Base-by-base conservation (phyloP, 2,113 vertebrate species). In the Climacteris rufus region DNA sequence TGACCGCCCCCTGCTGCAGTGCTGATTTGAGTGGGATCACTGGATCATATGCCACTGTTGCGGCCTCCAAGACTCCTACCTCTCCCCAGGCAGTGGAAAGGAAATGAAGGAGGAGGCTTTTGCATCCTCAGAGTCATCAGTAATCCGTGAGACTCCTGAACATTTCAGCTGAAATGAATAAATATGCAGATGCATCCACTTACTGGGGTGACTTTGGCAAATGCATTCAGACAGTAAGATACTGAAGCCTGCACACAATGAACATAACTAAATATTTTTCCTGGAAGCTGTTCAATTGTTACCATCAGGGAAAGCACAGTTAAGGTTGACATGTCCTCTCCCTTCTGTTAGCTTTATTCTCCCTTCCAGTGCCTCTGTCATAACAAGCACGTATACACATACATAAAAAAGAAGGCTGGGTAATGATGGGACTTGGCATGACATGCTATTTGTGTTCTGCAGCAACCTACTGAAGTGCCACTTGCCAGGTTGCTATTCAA, bases 221-320 rank as follows among this genome's bases (percentile, higher is more conserved):
- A 53, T 33, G 18, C 23, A 9, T 75, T 87, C 69, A 64, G 64
- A 56, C 2, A 5, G 35, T 31, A n/a, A 89, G 45, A n/a, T 61
- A 45, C 76, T 30, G 49, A 74, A 84, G n/a, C 45, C 40, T 87
- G 85, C 56, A 61, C 61, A 81, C 64, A 60, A 27, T 35, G 71
- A 94, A 47, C 6, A 1, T 33, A 89, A 40, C 72, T 53, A 68
- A 90, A 64, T 96, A 68, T 93, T 95, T 96, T 94, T 90, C 18
- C 90, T 96, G 96, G 96, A 96, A 96, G 61, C 90, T 60, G 31
- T 94, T 96, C 85, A 93, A 0, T 94, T 96, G 64, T 92, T 96
- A 54, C 79, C 72, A 47, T 59, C 60, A 78, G 71, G 57, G 71
- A 92, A 88, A 80, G 68, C 6, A 7, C 3, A 2, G 74, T 92